A percentile compares a stretch with the other conserved stretches of the same genome.
Evolutionary conservation across 2,113 vertebrate species (phyloP).

Genomic region (Cryptomyrus ogoouensis): DNA sequence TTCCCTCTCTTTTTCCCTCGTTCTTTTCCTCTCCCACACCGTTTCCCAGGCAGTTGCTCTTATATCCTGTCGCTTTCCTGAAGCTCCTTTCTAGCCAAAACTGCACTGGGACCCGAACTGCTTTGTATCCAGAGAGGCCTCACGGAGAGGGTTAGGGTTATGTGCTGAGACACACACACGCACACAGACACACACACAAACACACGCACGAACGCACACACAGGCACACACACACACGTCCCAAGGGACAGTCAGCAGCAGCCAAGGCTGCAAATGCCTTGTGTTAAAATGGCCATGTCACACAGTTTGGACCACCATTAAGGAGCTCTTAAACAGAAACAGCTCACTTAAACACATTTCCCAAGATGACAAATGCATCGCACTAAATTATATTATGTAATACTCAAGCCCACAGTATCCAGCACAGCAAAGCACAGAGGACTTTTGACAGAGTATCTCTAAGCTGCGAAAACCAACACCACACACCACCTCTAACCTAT

Average conservation of each 20-base stretch:
- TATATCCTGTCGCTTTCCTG: conserved; percentile 7
- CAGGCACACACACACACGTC: not conserved
- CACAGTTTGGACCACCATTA: not conserved
- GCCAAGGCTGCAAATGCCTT: not conserved
- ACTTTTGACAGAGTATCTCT: not conserved
- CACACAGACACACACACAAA: not conserved
- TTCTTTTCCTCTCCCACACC: not conserved
- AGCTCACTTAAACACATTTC: not conserved
- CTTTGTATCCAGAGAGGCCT: not conserved
- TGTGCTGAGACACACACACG: not conserved
- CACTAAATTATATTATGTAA: not conserved
- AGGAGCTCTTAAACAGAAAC: not conserved
- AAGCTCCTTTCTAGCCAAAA: not conserved
- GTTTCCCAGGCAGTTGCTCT: conserved; percentile 14
- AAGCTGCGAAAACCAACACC: not conserved
- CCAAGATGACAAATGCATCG: not conserved
- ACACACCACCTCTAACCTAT: not conserved
- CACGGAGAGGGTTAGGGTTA: not conserved
- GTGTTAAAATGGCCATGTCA: not conserved
- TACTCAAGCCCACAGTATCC: not conserved
- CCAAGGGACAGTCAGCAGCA: not conserved
- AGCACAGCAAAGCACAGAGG: not conserved
- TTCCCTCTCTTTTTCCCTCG: not conserved
- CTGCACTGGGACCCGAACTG: not conserved
- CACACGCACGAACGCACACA: not conserved